Evolutionary conservation across 2,888 invertebrate genomes (phyloP).

Genomic region (Epirrita christyi): DNA sequence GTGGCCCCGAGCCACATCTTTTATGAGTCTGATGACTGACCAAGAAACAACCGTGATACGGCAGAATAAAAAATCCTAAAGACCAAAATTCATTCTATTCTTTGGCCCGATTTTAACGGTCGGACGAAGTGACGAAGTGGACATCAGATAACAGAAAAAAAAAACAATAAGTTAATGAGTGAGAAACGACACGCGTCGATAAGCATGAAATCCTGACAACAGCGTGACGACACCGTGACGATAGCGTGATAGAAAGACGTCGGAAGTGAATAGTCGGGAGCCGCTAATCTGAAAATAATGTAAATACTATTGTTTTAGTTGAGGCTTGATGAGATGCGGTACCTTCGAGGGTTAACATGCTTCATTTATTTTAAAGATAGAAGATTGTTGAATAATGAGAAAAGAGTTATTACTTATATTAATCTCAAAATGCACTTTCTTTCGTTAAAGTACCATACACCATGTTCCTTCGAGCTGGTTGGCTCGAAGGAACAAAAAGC

Average conservation of each 20-base stretch:
- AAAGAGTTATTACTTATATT: too few species aligned
- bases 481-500: neutral
- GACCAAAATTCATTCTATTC: too few species aligned
- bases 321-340: conserved; percentile 9
- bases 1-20: too few species aligned
- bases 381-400: too few species aligned
- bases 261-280: conserved; percentile 13
- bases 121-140: neutral
- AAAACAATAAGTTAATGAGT: conserved; percentile 22
- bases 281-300: conserved; percentile 27
- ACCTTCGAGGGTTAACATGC: too few species aligned
- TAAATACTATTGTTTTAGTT: conserved; percentile 17
- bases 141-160: conserved; percentile 7
- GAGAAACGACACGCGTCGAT: conserved; percentile 29
- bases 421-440: neutral
- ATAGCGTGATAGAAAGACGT: conserved; percentile 27
- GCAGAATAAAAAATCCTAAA: too few species aligned
- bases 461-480: too few species aligned
- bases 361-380: too few species aligned
- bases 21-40: too few species aligned
- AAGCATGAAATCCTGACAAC: conserved; percentile 28
- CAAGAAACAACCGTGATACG: too few species aligned
- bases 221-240: conserved; percentile 44
- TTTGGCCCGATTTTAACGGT: too few species aligned
- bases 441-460: too few species aligned